Evolutionary conservation across 2,113 vertebrate species (phyloP).

Genomic region (Vireo altiloquus): DNA sequence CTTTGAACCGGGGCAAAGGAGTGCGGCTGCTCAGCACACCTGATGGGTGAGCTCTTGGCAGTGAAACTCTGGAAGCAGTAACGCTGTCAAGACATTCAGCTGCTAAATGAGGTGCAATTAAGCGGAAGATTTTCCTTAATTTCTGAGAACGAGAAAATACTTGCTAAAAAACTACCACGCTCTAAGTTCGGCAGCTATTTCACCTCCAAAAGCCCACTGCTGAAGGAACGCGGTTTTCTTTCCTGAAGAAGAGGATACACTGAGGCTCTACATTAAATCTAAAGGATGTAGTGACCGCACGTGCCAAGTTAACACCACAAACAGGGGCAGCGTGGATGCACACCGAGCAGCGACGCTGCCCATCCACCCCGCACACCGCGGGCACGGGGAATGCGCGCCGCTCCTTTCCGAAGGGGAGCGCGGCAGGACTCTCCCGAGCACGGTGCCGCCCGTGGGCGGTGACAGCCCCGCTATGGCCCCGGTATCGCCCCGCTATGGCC

Average conservation of each 20-base stretch:
- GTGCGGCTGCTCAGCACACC: neutral
- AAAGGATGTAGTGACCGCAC: neutral
- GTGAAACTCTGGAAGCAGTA: neutral
- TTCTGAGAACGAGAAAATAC: neutral
- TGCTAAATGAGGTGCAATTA: neutral
- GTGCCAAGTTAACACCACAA: conserved; percentile 1
- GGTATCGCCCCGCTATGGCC: too few species aligned
- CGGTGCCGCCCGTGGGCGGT: too few species aligned
- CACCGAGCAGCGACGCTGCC: neutral
- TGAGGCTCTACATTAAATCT: neutral
- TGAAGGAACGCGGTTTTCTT: neutral
- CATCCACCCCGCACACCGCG: neutral
- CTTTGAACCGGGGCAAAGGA: neutral
- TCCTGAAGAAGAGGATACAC: neutral
- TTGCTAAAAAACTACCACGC: neutral
- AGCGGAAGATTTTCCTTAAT: neutral
- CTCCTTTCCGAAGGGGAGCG: neutral
- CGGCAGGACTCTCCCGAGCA: neutral
- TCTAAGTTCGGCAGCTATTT: neutral
- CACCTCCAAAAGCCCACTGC: neutral
- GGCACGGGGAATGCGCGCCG: neutral
- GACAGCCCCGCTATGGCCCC: too few species aligned
- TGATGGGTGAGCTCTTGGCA: rapidly evolving
- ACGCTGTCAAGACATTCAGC: neutral
- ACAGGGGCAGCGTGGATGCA: neutral